Percentiles rank a stretch among this genome's conserved stretches.
phyloP scores from a whole-genome alignment of 1,140 invertebrate genomes.

The Augochlora pura region DNA sequence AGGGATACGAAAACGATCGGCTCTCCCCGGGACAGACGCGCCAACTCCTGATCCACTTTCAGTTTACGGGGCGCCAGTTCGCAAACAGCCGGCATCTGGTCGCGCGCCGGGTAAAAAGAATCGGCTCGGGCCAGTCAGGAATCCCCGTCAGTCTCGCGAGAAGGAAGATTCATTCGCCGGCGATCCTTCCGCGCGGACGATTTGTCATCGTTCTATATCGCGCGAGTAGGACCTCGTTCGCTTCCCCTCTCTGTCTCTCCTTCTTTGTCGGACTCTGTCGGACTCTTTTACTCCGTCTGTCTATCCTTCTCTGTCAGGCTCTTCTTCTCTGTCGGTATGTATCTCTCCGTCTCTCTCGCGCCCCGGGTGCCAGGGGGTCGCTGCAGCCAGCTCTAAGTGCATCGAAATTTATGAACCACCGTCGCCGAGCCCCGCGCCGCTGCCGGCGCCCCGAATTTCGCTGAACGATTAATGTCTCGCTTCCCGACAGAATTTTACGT shows the following conservation, averaged over 20 bases:
- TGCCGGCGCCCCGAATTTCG: constrained; percentile 31
- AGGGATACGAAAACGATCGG: too few relatives aligned
- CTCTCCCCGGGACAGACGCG: too few relatives aligned
- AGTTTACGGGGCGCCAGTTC: too few relatives aligned
- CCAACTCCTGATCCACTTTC: too few relatives aligned
- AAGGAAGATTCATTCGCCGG: constrained; percentile 3
- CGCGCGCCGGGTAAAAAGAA: too few relatives aligned
- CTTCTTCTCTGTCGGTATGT: neutral
- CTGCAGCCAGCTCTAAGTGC: constrained; percentile 56
- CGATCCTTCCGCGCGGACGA: constrained; percentile 38
- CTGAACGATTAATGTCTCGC: constrained; percentile 61
- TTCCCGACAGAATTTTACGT: constrained; percentile 55
- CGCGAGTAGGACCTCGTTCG: neutral
- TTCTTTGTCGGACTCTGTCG: constrained; percentile 15
- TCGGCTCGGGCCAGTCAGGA: too few relatives aligned
- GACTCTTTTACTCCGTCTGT: too few relatives aligned
- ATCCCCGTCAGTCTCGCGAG: neutral
- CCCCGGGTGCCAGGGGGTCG: constrained; percentile 29
- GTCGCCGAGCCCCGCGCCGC: constrained; percentile 24
- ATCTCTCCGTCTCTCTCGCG: neutral
- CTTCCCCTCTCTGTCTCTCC: neutral
- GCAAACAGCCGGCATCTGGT: too few relatives aligned
- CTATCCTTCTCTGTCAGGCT: neutral
- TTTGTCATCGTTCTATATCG: constrained; percentile 55
- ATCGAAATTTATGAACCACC: constrained; percentile 67